Base-by-base conservation (phyloP, 2,113 vertebrate species). In the Cyanoramphus novaezelandiae region DNA sequence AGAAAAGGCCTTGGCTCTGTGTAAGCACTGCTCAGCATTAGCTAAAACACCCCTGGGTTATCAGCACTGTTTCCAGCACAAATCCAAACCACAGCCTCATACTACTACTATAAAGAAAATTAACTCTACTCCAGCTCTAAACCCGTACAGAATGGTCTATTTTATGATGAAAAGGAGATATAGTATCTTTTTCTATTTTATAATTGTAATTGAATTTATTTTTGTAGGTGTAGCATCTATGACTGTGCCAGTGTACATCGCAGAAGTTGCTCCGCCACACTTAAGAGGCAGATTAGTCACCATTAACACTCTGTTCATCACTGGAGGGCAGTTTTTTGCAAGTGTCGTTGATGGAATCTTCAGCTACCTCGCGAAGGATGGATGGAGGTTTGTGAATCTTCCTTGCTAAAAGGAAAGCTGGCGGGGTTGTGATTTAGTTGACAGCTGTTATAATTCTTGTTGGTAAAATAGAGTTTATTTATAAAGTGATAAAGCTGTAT, bases 191-290 rank as follows among this genome's bases (percentile, higher is more conserved):
- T 65, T 60, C 0, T 2, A 33, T 57, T 92, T 77, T 93, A 12
- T 79, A 92, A 43, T 21, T 59, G 60, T 46, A 60, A 18, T 74
- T 70, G 35, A 10, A 76, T 96, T 92, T 92, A 23, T 85, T 74
- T 77, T 71, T 82, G 21, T 86, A 99, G 99, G 99, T 77, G 94
- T 99, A 50, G 98, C 99, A 39, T 99, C 99, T 20, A 99, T 99
- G 99, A 99, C 99, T 0, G 99, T 99, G 44, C 99, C 99, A 2
- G 99, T 99, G 9, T 99, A 99, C 97, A 99, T 99, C 1, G 99
- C 99, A 3, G 99, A 99, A 86, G 98, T 99, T 78, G 99, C 99
- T 15, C 99, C 99, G 12, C 97, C 99, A 0, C 98, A 99, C 63
- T 93, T 99, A 80, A 97, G 99, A 96, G 99, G 99, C 84, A 99